These are phyloP conservation scores for Cacatua alba DNA, from an alignment of 2,113 vertebrate genomes.

Conservation along the genomic window DNA sequence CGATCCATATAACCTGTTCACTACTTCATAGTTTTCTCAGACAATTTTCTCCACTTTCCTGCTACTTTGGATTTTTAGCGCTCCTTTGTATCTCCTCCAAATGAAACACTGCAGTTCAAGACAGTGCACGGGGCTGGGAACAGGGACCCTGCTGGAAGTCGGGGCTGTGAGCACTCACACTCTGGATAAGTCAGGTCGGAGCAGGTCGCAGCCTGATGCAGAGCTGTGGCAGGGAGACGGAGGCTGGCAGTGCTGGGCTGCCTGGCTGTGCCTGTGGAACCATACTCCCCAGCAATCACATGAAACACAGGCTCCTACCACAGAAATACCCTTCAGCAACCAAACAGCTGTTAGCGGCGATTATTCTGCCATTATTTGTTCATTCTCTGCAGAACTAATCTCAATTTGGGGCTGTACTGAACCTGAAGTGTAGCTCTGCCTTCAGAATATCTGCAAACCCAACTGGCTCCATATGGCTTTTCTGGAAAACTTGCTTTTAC, in stretches of 20 bases:
- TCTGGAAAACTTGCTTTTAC: neutral
- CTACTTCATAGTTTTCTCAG: neutral
- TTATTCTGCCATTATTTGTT: neutral
- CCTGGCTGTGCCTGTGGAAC: neutral
- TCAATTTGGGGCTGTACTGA: neutral
- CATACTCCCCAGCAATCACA: neutral
- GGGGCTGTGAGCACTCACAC: neutral
- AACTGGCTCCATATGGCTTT: neutral
- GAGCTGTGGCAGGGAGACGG: neutral
- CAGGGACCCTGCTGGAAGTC: fast-evolving
- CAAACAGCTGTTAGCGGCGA: neutral
- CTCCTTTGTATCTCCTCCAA: neutral
- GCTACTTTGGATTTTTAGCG: neutral
- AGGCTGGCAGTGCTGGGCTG: neutral
- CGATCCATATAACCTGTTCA: neutral
- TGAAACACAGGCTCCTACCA: fast-evolving
- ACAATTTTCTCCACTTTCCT: neutral
- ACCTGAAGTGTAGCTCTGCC: neutral
- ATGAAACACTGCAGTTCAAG: too few relatives aligned
- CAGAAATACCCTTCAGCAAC: neutral
- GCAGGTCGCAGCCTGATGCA: neutral
- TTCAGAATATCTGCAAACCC: neutral
- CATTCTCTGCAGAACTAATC: neutral
- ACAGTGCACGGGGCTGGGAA: neutral
- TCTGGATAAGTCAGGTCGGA: fast-evolving